A percentile compares a stretch with the other conserved stretches of the same genome.
Conservation (phyloP, 2,113 vertebrate genomes). For the Hiodon alosoides region DNA sequence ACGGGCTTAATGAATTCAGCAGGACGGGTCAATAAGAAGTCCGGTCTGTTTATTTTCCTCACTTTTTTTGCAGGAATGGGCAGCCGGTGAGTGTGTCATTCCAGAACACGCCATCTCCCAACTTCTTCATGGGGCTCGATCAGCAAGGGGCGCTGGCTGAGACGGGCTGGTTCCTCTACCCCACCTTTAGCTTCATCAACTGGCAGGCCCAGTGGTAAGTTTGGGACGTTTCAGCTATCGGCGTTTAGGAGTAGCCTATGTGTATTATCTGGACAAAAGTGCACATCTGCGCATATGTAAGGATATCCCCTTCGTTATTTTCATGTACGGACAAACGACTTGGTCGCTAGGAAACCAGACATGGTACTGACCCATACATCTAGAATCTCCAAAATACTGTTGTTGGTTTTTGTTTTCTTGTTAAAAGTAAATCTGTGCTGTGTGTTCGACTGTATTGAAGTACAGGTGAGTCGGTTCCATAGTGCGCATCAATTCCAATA, state of each 20-base stretch:
- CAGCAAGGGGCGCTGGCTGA: slow-evolving; percentile 62
- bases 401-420: no score
- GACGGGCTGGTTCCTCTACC: slow-evolving; percentile 66
- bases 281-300: neutral
- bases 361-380: no score
- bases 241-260: no score
- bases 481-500: no score
- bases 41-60: neutral
- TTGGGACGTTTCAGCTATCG: neutral
- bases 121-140: slow-evolving; percentile 61
- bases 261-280: neutral
- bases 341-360: no score
- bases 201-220: slow-evolving; percentile 72
- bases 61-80: slow-evolving; percentile 43
- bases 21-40: no score
- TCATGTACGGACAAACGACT: no score
- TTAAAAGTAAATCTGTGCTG: no score
- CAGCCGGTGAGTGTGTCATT: slow-evolving; percentile 55
- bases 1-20: no score
- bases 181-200: slow-evolving; percentile 61
- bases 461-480: no score
- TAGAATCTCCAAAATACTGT: no score
- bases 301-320: neutral
- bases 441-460: no score
- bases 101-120: slow-evolving; percentile 62